Evolutionary conservation across 2,888 invertebrate species (phyloP), one percentile per base, ranked within the genome.

Genomic region (Halictus ligatus): DNA sequence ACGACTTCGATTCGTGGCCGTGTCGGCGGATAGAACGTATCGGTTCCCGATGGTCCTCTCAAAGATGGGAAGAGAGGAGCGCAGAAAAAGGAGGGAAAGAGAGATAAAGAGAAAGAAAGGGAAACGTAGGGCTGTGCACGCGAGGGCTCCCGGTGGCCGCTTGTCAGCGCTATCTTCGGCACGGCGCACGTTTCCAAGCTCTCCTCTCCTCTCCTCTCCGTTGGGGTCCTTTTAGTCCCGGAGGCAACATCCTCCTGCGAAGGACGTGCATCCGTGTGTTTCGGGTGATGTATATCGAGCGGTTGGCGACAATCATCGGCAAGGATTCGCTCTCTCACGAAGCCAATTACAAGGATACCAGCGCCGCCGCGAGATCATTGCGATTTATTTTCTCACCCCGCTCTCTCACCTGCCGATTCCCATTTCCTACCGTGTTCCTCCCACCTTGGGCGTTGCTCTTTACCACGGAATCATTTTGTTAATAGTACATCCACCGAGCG

Each of bases 291-390:
- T 91, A 90, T 94, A 94, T 94, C 94, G 92, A 92, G 81, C 85
- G 89, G 81, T 91, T 91, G 91, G 92, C 94, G 93, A 94, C 94
- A 93, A 93, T 94, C 93, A 93, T 94, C 93, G 92, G 80, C 83
- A 80, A 29, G 58, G 80, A 87, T 81, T 82, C 88, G 89, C 89
- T 89, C 88, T 89, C 88, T 88, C 90, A 84, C 91, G 85, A 79
- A 93, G 93, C 93, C 94, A 94, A 94, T 94, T 94, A 94, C 92
- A 92, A 91, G 91, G 85, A 83, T 91, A 92, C 92, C 88, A 86
- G 87, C 92, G 89, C 80, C 86, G 84, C 35, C 18, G 74, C 77
- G 83, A 88, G 89, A 89, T 92, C 89, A 89, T 88, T 90, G 89
- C 91, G 91, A 93, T 94, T 94, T 93, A 94, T 94, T 93, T 91